Percentiles rank a stretch among this genome's conserved stretches.
Conservation (phyloP, 1,140 invertebrate species). For the Rhopalosiphum maidis region DNA sequence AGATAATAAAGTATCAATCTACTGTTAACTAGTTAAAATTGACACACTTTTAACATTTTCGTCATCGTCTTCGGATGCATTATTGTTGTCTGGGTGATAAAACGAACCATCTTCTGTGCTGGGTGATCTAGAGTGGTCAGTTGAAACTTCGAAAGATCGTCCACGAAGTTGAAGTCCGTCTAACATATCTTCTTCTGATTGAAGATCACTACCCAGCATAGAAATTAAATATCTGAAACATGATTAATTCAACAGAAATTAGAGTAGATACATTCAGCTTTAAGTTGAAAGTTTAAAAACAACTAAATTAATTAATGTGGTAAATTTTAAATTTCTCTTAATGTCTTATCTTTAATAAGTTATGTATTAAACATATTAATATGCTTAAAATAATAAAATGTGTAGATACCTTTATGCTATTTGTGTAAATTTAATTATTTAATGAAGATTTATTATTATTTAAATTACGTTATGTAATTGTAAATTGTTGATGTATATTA, state of each 20-base stretch:
- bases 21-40: background rate
- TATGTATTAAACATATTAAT: background rate
- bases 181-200: slow-evolving; percentile 49
- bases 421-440: background rate
- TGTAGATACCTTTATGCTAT: background rate
- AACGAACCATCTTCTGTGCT: slow-evolving; percentile 41
- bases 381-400: background rate
- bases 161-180: slow-evolving; percentile 45
- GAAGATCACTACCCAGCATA: slow-evolving; percentile 38
- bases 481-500: background rate
- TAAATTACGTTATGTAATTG: background rate
- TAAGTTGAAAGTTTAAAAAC: background rate
- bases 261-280: background rate
- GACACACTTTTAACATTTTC: slow-evolving; percentile 47
- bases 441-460: background rate
- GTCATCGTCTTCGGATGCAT: slow-evolving; percentile 27
- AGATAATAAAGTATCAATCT: background rate
- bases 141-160: slow-evolving; percentile 39
- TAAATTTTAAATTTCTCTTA: too few relatives aligned
- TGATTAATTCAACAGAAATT: background rate
- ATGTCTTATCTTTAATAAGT: too few relatives aligned
- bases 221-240: slow-evolving; percentile 22
- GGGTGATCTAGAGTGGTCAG: slow-evolving; percentile 33
- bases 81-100: slow-evolving; percentile 27
- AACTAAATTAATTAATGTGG: background rate